Evolutionary conservation across 2,113 vertebrate species (phyloP), one percentile per base, ranked within the genome.

Genomic region (Pedionomus torquatus): DNA sequence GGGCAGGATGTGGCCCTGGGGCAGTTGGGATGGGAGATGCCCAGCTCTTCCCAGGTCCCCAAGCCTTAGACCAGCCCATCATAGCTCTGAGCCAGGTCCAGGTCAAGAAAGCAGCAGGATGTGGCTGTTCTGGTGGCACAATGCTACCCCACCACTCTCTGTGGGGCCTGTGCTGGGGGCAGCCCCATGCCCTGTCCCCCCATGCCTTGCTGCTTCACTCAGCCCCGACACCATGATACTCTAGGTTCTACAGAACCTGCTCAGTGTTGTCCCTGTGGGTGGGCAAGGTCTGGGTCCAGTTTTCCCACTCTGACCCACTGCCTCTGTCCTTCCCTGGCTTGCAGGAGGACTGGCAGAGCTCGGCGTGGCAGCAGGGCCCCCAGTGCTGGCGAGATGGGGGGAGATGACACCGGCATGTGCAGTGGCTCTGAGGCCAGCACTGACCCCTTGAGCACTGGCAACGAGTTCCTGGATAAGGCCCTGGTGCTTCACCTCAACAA

Each of bases 401-500:
- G 60, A 8, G 97, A 98, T 1, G 93, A 97, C 71, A 37, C 79
- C 0, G 79, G 90, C 18, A 65, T 87, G 51, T 89, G 96, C 95
- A 91, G 95, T 1, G 72, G 78, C 54, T 98, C 98, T 16, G 98
- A 98, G 52, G 96, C 97, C 57, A 98, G 97, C 68, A 90, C 96
- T 0, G 97, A 95, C 26, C 98, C 98, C 51, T 96, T 99, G 95
- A 99, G 98, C 95, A 99, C 99, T 0, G 98, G 99, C 87, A 99
- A 97, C 48, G 89, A 97, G 68, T 89, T 98, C 81, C 98, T 99
- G 90, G 99, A 99, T 87, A 95, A 96, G 89, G 97, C 98, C 61
- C 97, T 99, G 81, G 98, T 99, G 95, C 97, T 98, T 63, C 99
- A 99, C 84, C 97, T 99, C 83, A 97, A 98, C 95, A 98, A 98